These are phyloP conservation scores for Schizothorax lantsangensis DNA, from an alignment of 2,797 vertebrate species.

Conservation along the genomic window DNA sequence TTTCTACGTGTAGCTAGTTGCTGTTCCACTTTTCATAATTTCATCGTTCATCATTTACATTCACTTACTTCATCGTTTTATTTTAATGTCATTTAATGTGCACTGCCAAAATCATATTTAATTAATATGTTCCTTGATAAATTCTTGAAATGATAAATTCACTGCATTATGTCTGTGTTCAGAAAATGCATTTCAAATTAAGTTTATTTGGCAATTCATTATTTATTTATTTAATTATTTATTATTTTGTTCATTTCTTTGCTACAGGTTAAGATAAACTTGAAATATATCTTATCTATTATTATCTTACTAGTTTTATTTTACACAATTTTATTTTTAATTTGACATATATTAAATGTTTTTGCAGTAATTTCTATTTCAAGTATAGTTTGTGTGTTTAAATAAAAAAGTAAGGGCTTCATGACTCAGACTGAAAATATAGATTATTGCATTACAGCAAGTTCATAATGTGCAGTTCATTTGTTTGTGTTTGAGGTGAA, in stretches of 20 bases:
- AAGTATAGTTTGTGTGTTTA: not conserved
- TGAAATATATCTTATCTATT: not conserved
- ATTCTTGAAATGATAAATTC: not conserved
- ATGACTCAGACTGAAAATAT: not conserved
- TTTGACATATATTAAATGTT: not conserved
- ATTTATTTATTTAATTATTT: not conserved
- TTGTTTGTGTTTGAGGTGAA: slow-evolving; percentile 6
- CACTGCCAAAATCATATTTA: not conserved
- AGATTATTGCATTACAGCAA: not conserved
- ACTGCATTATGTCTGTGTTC: not conserved
- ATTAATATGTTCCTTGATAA: not conserved
- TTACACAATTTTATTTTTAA: not conserved
- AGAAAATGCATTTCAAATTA: not conserved
- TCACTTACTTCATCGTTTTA: too few relatives aligned
- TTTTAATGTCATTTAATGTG: not conserved
- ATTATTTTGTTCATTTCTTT: not conserved
- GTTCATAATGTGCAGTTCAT: not conserved
- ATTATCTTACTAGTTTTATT: not conserved
- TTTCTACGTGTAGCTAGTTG: not conserved
- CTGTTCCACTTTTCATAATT: not conserved
- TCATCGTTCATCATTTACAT: not conserved
- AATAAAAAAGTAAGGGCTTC: not conserved
- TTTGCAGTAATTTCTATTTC: not conserved
- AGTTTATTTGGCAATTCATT: not conserved
- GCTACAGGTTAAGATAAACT: not conserved